Evolutionary conservation across 2,797 vertebrate genomes (phyloP), one percentile per base, ranked within the genome.

Genomic region (Acrossocheilus wenchowensis): DNA sequence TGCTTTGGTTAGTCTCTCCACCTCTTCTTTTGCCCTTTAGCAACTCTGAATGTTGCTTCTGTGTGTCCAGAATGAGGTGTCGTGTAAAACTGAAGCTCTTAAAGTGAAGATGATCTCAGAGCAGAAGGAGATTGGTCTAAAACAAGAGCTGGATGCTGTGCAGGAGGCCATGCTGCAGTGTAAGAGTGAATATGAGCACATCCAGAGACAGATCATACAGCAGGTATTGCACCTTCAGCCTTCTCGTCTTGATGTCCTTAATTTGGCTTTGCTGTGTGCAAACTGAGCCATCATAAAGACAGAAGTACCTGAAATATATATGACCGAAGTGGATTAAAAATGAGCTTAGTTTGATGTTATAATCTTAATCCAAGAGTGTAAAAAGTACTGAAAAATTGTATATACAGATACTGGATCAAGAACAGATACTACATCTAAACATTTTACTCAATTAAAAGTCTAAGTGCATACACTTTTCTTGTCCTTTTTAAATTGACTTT

Each of bases 81-180:
- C 83, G 86, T 91, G 90, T 78, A 93, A 92, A 91, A 92, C 90
- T 14, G 90, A 95, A 7, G 89, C 89, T 75, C 83, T 95, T 69
- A 84, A 88, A 66, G 80, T 90, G 89, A 94, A 93, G 91, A 90
- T 94, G 89, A 90, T 87, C 62, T 92, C 94, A 4, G 95, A 96
- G 84, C 92, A 94, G 81, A 93, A 96, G 87, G 92, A 87, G 83
- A 5, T 82, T 78, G 72, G 86, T 0, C 92, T 96, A 78, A 91
- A 84, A 77, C 94, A 93, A 81, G 93, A 96, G 91, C 90, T 96
- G 48, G 77, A 78, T 36, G 93, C 90, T 34, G 79, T 78, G 17
- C 94, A 93, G 88, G 93, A 89, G 88, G 92, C 87, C 75, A 78
- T 96, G 90, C 82, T 62, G 80, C 86, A 87, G 81, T 92, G 92